A percentile compares a stretch with the other conserved stretches of the same genome.
Evolutionary conservation across 2,797 vertebrate species (phyloP).

Genomic region (Valencia hispanica): DNA sequence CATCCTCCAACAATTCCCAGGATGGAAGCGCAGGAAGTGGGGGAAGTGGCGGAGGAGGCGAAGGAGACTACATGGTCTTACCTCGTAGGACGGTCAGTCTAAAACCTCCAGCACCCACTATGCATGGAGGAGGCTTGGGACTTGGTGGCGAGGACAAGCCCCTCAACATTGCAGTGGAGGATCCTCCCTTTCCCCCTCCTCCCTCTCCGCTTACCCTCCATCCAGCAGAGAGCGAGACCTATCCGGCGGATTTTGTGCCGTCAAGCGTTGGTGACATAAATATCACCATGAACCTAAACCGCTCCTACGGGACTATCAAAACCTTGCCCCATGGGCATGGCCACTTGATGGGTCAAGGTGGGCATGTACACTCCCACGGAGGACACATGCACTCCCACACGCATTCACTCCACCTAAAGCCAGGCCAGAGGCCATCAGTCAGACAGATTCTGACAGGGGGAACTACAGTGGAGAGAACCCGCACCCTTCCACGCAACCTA

Average conservation of each 20-base stretch:
- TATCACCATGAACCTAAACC: slow-evolving; percentile 88
- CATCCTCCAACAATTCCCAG: slow-evolving; percentile 80
- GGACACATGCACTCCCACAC: slow-evolving; percentile 79
- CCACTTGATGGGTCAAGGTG: slow-evolving; percentile 72
- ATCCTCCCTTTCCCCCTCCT: slow-evolving; percentile 86
- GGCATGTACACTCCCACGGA: slow-evolving; percentile 76
- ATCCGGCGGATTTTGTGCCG: slow-evolving; percentile 87
- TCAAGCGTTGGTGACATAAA: slow-evolving; percentile 88
- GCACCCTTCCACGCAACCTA: slow-evolving; percentile 96
- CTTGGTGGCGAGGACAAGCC: slow-evolving; percentile 86
- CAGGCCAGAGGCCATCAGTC: slow-evolving; percentile 87
- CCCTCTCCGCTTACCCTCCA: slow-evolving; percentile 83
- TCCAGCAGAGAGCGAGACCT: slow-evolving; percentile 87
- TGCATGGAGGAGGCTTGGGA: slow-evolving; percentile 71
- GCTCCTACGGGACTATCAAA: slow-evolving; percentile 94
- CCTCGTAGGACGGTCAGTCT: slow-evolving; percentile 93
- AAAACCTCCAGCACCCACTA: slow-evolving; percentile 83
- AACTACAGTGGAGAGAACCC: slow-evolving; percentile 91
- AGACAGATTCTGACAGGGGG: slow-evolving; percentile 92
- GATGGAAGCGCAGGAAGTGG: slow-evolving; percentile 73
- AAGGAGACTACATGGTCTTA: slow-evolving; percentile 98
- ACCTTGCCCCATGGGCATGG: slow-evolving; percentile 85
- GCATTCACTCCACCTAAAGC: slow-evolving; percentile 93
- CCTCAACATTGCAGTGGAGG: slow-evolving; percentile 84
- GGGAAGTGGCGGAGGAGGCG: slow-evolving; percentile 76